Evolutionary conservation across 2,113 vertebrate species (phyloP).

Genomic region (Procavia capensis): DNA sequence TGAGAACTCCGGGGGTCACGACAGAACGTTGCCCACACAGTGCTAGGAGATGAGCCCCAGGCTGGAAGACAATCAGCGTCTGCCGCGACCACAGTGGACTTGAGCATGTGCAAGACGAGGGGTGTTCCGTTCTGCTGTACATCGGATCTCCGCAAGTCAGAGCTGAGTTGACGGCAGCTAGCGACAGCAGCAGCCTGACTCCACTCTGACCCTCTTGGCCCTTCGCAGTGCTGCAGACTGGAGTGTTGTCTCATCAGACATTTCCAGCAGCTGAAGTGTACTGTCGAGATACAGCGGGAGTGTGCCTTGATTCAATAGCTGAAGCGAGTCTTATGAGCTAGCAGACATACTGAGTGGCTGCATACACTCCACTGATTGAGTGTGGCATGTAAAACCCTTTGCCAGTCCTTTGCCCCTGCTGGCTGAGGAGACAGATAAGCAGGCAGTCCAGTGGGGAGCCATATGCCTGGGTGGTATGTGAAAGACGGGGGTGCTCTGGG

Average conservation of each 20-base stretch:
- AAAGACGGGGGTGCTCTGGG: neutral
- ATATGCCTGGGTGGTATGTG: neutral
- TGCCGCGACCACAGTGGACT: neutral
- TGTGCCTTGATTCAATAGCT: neutral
- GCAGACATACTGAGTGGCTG: neutral
- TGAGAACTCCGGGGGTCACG: too few species aligned
- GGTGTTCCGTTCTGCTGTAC: neutral
- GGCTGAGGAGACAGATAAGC: neutral
- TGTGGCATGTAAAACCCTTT: neutral
- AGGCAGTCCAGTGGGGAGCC: neutral
- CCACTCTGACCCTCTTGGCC: neutral
- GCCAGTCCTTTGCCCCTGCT: neutral
- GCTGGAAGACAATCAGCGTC: neutral
- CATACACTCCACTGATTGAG: neutral
- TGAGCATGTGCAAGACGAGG: neutral
- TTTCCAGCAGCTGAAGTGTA: neutral
- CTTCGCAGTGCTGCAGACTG: neutral
- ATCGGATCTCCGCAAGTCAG: neutral
- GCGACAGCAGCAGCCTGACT: neutral
- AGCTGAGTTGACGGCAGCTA: neutral
- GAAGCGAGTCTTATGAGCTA: neutral
- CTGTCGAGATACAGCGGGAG: neutral
- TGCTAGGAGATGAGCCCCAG: neutral
- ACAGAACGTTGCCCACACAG: neutral
- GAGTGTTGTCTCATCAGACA: neutral